These are phyloP conservation scores for Perognathus longimembris DNA, from an alignment of 2,113 vertebrate species.

Conservation along the genomic window DNA sequence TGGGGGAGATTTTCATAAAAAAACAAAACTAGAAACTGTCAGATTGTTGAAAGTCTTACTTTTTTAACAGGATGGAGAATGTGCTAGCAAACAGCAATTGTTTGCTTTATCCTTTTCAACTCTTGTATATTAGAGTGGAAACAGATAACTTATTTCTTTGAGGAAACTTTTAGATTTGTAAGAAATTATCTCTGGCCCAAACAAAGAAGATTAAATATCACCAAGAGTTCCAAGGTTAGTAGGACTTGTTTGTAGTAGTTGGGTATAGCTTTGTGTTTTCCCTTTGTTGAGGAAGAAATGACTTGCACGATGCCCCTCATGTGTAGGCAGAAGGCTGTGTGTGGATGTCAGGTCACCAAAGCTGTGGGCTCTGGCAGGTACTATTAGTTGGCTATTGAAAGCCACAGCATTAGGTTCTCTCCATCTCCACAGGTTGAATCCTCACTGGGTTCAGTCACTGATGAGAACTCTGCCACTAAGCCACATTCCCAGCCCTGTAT, in stretches of 20 bases:
- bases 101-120: conserved; percentile 1
- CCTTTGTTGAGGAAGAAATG: neutral
- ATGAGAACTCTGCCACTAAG: no score
- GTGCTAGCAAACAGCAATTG: neutral
- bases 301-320: neutral
- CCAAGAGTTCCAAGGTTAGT: neutral
- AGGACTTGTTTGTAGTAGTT: neutral
- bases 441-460: neutral
- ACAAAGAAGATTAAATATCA: neutral
- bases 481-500: no score
- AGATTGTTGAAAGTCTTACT: neutral
- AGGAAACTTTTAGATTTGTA: neutral
- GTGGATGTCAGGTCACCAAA: neutral
- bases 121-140: conserved; percentile 9
- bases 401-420: neutral
- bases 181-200: neutral
- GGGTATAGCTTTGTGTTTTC: neutral
- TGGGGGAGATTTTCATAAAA: neutral
- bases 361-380: neutral
- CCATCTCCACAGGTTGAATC: neutral
- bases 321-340: neutral
- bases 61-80: neutral
- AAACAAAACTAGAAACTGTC: neutral
- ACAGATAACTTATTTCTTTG: conserved; percentile 2
- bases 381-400: neutral